Evolutionary conservation across 2,797 vertebrate species (phyloP), one percentile per base, ranked within the genome.

Genomic region (Babyrousa celebensis): DNA sequence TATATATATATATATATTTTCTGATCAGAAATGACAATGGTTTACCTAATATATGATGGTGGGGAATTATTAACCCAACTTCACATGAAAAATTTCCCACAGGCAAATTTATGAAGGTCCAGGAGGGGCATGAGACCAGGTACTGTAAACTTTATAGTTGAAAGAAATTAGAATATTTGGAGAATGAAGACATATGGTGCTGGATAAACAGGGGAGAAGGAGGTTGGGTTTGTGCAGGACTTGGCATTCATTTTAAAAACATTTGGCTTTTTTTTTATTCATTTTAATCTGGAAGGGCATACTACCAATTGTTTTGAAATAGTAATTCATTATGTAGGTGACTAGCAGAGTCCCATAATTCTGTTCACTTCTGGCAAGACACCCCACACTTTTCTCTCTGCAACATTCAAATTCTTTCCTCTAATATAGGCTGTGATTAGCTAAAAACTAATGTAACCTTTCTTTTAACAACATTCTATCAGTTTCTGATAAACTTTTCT

Each of bases 301-400:
- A 88, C 62, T 91, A 48, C 2, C 11, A 60, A 74, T 43, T 29
- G 18, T 93, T 91, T 91, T 62, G 3, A 79, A 87, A 48, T 16
- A 29, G 54, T 75, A 79, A 21, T 56, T 77, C 15, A 2, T n/a
- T 77, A 36, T 48, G 15, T n/a, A 86, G 6, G 12, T 82, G 36
- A 67, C 15, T 65, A 25, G 6, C 11, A 2, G 29, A 77, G 1
- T 74, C 27, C 27, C 52, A 11, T 1, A 77, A 52, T 5, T 43
- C 10, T 43, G 3, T n/a, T 3, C 2, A 6, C n/a, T 15, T 82
- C 80, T 70, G 10, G 4, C 1, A 4, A 84, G 20, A 60, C 0
- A 27, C 11, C 0, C 1, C 0, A 10, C 0, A 1, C 1, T 71
- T n/a, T 83, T 21, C 23, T 95, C 3, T 9, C 29, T 67, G 4